A percentile compares a stretch with the other conserved stretches of the same genome.
These are phyloP conservation scores for Trogon melanurus DNA, from an alignment of 2,113 vertebrate genomes.

Conservation along the genomic window DNA sequence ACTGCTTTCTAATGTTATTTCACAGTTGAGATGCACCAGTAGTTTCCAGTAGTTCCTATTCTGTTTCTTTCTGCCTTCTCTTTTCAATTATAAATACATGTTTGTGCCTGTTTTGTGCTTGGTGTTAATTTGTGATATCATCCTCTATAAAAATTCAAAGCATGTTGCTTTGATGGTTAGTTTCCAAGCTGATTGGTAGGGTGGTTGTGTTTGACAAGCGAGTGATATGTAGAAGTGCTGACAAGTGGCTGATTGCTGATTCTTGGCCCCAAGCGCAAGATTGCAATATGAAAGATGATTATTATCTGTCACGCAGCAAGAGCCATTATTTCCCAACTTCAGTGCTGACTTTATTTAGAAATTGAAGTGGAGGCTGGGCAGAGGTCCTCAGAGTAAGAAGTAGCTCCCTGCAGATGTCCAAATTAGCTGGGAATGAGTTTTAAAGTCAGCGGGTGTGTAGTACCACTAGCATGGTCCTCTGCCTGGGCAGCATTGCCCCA, in stretches of 20 bases:
- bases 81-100: neutral
- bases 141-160: constrained; percentile 19
- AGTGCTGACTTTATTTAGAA: neutral
- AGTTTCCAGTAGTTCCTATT: neutral
- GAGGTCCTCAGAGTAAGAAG: neutral
- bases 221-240: neutral
- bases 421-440: neutral
- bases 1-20: neutral
- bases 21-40: neutral
- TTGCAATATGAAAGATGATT: neutral
- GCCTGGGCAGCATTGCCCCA: neutral
- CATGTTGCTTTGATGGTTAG: neutral
- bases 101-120: neutral
- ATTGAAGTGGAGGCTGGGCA: neutral
- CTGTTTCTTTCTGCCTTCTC: neutral
- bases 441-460: neutral
- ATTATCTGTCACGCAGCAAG: constrained; percentile 20
- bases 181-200: neutral
- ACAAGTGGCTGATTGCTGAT: constrained; percentile 13
- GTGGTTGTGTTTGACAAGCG: neutral
- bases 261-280: neutral
- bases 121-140: neutral
- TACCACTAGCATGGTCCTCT: neutral
- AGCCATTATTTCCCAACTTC: constrained; percentile 2
- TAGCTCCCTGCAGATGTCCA: neutral